Percentiles rank a stretch among this genome's conserved stretches.
phyloP scores from a whole-genome alignment of 2,888 invertebrate genomes.

The Candidula unifasciata region DNA sequence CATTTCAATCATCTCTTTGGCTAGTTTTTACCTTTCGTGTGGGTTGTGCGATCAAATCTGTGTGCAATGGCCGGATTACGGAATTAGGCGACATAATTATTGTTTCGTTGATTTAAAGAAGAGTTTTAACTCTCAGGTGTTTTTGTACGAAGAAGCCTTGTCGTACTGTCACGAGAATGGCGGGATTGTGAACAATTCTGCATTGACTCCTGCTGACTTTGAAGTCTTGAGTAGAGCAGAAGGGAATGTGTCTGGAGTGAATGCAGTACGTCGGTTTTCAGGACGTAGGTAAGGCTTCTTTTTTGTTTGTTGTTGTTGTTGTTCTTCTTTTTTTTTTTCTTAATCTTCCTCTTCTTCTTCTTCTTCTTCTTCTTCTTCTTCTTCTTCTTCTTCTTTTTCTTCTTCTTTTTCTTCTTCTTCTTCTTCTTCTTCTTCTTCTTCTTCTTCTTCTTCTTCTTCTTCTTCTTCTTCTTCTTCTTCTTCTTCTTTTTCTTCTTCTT shows the following conservation, averaged over 20 bases:
- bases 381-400: constrained; percentile 18
- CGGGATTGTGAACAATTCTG: not conserved
- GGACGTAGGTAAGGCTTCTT: too few species aligned
- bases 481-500: not conserved
- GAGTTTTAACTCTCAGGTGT: not conserved
- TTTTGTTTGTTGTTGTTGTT: too few species aligned
- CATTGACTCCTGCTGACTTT: not conserved
- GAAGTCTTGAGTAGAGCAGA: not conserved
- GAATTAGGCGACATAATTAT: not conserved
- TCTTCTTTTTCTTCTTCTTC: constrained; percentile 9
- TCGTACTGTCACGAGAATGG: not conserved
- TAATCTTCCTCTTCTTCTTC: constrained; percentile 16
- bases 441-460: too few species aligned
- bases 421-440: not conserved
- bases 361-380: not conserved
- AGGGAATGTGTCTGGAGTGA: too few species aligned
- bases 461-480: not conserved
- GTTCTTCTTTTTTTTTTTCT: too few species aligned
- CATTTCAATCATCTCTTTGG: not conserved
- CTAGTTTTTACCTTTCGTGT: not conserved
- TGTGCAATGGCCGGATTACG: not conserved
- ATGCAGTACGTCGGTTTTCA: too few species aligned
- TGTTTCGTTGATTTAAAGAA: not conserved
- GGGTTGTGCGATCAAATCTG: not conserved
- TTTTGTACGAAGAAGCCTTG: not conserved